Conservation (phyloP, 1,140 invertebrate species). For the Drosophila lacertosa region DNA sequence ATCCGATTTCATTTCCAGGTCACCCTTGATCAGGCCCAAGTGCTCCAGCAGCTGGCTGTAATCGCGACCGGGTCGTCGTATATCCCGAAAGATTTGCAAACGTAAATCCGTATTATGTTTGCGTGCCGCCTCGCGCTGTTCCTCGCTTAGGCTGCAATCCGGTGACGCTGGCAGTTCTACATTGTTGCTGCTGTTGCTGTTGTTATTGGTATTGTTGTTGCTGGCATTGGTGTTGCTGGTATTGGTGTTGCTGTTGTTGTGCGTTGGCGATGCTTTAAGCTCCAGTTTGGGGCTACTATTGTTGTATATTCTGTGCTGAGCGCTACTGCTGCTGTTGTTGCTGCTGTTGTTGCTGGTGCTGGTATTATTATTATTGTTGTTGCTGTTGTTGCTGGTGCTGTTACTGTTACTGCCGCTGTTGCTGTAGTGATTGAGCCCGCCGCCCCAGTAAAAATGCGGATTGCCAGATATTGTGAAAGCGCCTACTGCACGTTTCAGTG, state of each 20-base stretch:
- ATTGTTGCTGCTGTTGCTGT: slow-evolving; percentile 13
- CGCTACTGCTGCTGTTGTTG: slow-evolving; percentile 16
- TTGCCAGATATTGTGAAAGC: slow-evolving; percentile 28
- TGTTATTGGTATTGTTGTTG: slow-evolving; percentile 30
- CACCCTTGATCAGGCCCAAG: slow-evolving; percentile 89
- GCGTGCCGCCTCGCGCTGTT: slow-evolving; percentile 84
- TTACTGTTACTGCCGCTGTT: slow-evolving; percentile 13
- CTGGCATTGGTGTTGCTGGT: slow-evolving; percentile 23
- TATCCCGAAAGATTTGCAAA: slow-evolving; percentile 86
- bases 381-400: background rate
- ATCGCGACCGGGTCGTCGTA: slow-evolving; percentile 86
- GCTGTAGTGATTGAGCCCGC: slow-evolving; percentile 55
- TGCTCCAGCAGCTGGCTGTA: slow-evolving; percentile 89
- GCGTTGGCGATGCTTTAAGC: slow-evolving; percentile 37
- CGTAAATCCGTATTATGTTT: slow-evolving; percentile 84
- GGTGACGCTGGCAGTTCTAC: slow-evolving; percentile 14
- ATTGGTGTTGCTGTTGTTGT: slow-evolving; percentile 22
- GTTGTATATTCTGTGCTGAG: slow-evolving; percentile 20
- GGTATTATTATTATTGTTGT: background rate
- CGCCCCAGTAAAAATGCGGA: slow-evolving; percentile 68
- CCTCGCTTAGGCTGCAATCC: slow-evolving; percentile 60
- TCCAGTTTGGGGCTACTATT: slow-evolving; percentile 43
- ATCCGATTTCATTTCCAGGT: slow-evolving; percentile 87
- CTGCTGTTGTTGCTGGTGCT: background rate
- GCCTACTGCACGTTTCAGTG: slow-evolving; percentile 53